Conservation (phyloP, 2,113 vertebrate species). For the Paratilapia polleni region DNA sequence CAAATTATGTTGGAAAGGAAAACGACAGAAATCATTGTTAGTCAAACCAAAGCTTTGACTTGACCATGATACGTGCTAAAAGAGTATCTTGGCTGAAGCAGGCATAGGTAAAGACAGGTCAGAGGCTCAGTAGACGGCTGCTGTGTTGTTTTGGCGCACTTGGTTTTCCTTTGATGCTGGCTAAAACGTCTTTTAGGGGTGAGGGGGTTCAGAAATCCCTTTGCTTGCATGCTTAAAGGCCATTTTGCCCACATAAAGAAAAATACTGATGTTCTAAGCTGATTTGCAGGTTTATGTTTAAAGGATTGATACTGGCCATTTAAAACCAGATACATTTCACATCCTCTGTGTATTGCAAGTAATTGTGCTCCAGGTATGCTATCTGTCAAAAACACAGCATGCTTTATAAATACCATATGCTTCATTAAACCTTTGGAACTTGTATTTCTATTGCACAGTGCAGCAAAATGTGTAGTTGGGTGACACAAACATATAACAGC, state of each 20-base stretch:
- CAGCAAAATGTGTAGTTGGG: neutral
- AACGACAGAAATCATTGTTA: too few species aligned
- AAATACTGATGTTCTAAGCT: neutral
- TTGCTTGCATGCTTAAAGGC: neutral
- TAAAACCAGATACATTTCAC: neutral
- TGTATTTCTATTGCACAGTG: slow-evolving; percentile 9
- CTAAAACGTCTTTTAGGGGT: too few species aligned
- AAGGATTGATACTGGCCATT: neutral
- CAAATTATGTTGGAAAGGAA: too few species aligned
- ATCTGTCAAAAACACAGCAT: slow-evolving; percentile 2
- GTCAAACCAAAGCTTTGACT: neutral
- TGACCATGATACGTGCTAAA: neutral
- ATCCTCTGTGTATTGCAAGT: neutral
- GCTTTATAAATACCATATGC: slow-evolving; percentile 17
- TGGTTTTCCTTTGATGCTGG: neutral
- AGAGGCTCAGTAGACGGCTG: neutral
- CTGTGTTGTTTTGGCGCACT: neutral
- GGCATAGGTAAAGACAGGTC: neutral
- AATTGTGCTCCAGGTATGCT: neutral
- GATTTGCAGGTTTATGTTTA: neutral
- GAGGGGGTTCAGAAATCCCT: neutral
- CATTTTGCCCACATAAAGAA: neutral
- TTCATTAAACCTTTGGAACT: slow-evolving; percentile 13
- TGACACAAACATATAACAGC: slow-evolving; percentile 23
- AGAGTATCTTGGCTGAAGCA: neutral